Percentiles rank a stretch among this genome's conserved stretches.
Evolutionary conservation across 1,140 invertebrate species (phyloP).

Genomic region (Aphelenchoides fujianensis): DNA sequence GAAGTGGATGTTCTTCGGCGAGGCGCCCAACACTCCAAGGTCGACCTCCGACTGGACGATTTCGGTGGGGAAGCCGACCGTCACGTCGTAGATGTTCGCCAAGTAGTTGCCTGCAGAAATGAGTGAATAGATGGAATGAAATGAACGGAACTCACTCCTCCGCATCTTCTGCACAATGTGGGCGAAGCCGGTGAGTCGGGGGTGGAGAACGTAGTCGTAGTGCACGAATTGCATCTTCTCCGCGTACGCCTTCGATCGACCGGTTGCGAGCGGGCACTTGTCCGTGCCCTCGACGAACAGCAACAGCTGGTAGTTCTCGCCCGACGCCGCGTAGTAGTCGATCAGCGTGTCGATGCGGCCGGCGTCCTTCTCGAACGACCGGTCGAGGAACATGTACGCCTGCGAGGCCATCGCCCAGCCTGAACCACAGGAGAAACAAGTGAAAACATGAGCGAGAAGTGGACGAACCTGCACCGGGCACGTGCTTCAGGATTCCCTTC

Average conservation of each 20-base stretch:
- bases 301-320: conserved; percentile 65
- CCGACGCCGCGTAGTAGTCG: conserved; percentile 71
- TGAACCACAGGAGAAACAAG: conserved; percentile 54
- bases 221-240: conserved; percentile 69
- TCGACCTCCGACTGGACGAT: conserved; percentile 73
- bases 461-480: conserved; percentile 73
- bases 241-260: conserved; percentile 74
- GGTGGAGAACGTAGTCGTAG: conserved; percentile 77
- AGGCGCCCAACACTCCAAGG: conserved; percentile 64
- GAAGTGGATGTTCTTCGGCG: conserved; percentile 74
- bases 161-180: conserved; percentile 72
- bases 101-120: conserved; percentile 67
- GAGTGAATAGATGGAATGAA: background rate
- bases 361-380: conserved; percentile 77
- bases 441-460: background rate
- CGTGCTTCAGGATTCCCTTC: conserved; percentile 74
- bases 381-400: conserved; percentile 77
- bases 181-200: conserved; percentile 78
- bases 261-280: conserved; percentile 72
- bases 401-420: conserved; percentile 80
- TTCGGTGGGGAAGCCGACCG: conserved; percentile 72
- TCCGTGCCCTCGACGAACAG: conserved; percentile 69
- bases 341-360: conserved; percentile 70
- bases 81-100: conserved; percentile 76
- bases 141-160: conserved; percentile 64